Percentiles rank a stretch among this genome's conserved stretches.
Conservation (phyloP, 2,888 invertebrate genomes). For the Andricus quercusramuli region DNA sequence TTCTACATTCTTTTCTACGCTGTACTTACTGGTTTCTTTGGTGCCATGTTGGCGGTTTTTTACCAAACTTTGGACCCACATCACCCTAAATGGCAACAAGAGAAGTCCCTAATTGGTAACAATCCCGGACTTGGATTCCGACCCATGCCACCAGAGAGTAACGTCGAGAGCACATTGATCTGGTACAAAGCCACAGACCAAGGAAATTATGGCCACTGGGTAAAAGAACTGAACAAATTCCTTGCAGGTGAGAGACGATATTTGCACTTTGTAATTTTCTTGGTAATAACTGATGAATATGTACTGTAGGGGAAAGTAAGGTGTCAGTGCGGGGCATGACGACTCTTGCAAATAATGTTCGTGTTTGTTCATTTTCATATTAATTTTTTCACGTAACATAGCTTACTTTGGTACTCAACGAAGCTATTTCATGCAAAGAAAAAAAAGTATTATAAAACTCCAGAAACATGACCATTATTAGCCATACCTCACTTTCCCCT, state of each 20-base stretch:
- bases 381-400: too few species aligned
- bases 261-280: too few species aligned
- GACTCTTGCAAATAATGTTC: too few species aligned
- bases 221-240: slow-evolving; percentile 87
- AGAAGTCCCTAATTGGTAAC: slow-evolving; percentile 91
- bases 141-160: slow-evolving; percentile 95
- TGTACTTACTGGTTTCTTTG: slow-evolving; percentile 95
- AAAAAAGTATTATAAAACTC: too few species aligned
- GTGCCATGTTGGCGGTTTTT: slow-evolving; percentile 96
- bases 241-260: slow-evolving; percentile 82
- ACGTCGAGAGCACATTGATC: slow-evolving; percentile 97
- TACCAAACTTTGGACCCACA: slow-evolving; percentile 93
- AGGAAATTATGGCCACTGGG: slow-evolving; percentile 91
- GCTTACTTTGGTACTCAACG: too few species aligned
- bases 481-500: too few species aligned
- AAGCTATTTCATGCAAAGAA: too few species aligned
- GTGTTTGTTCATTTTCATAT: too few species aligned
- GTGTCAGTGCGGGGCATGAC: too few species aligned
- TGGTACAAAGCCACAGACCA: slow-evolving; percentile 92
- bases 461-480: too few species aligned
- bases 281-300: too few species aligned
- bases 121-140: slow-evolving; percentile 99
- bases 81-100: slow-evolving; percentile 94
- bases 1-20: slow-evolving; percentile 98
- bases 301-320: too few species aligned